A percentile compares a stretch with the other conserved stretches of the same genome.
Evolutionary conservation across 2,113 vertebrate genomes (phyloP).

Genomic region (Xenus cinereus): DNA sequence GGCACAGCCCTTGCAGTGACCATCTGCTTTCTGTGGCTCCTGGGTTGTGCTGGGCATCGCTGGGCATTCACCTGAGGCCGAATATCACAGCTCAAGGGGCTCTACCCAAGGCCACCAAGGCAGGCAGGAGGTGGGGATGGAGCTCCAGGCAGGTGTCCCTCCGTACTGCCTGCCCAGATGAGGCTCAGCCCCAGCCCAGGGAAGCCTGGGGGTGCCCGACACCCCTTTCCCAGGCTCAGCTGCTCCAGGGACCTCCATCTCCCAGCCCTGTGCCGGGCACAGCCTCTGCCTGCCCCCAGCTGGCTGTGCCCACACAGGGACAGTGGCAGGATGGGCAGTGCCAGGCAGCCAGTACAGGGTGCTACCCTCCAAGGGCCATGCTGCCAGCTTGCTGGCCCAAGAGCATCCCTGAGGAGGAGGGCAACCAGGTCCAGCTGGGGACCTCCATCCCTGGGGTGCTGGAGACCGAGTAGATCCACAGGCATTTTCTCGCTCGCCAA

Average conservation of each 20-base stretch:
- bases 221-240: neutral
- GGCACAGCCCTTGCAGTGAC: neutral
- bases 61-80: neutral
- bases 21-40: neutral
- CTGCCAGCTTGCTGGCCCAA: neutral
- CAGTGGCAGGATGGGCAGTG: neutral
- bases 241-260: neutral
- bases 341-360: neutral
- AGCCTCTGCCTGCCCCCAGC: neutral
- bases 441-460: neutral
- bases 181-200: neutral
- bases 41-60: neutral
- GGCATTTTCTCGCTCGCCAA: neutral
- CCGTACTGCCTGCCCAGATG: fast-evolving
- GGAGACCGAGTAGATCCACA: fast-evolving
- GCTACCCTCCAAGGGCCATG: neutral
- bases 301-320: fast-evolving
- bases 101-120: neutral
- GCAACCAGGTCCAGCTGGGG: neutral
- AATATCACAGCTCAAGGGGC: neutral
- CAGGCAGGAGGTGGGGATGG: neutral
- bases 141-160: neutral
- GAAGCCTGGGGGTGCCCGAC: neutral
- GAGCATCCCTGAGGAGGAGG: fast-evolving
- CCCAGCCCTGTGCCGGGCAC: neutral